Conservation (phyloP, 2,888 invertebrate species). For the Branchipolynoe longqiensis region DNA sequence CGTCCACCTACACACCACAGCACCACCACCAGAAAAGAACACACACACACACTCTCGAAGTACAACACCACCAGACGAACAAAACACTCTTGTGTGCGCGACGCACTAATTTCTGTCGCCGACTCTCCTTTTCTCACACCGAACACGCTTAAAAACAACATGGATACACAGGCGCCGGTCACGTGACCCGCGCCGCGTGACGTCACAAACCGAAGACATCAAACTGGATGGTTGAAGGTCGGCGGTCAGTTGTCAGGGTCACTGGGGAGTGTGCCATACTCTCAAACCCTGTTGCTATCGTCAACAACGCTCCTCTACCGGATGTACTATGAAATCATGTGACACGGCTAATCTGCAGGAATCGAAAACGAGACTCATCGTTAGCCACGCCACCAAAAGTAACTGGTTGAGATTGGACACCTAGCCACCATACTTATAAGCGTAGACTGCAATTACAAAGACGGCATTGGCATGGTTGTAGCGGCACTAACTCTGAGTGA, state of each 20-base stretch:
- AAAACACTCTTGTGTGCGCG: no score
- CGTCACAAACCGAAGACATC: not conserved
- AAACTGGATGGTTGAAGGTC: not conserved
- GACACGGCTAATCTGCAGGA: slow-evolving; percentile 14
- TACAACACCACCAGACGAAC: no score
- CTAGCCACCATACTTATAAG: not conserved
- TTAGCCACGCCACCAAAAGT: no score
- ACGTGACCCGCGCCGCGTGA: not conserved
- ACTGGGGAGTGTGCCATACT: not conserved
- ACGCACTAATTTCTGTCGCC: no score
- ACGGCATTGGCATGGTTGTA: not conserved
- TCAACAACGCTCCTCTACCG: not conserved
- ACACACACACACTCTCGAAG: no score
- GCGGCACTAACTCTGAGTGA: not conserved
- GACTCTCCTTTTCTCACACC: no score
- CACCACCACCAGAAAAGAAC: no score
- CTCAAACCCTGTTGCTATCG: slow-evolving; percentile 38
- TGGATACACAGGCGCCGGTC: no score
- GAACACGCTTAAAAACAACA: no score
- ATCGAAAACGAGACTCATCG: not conserved
- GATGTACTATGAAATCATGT: not conserved
- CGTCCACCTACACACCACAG: no score
- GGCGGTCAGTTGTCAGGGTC: not conserved
- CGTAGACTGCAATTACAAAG: not conserved
- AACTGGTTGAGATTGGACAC: no score